phyloP scores from a whole-genome alignment of 1,140 invertebrate genomes.

The Drosophila sulfurigaster region DNA sequence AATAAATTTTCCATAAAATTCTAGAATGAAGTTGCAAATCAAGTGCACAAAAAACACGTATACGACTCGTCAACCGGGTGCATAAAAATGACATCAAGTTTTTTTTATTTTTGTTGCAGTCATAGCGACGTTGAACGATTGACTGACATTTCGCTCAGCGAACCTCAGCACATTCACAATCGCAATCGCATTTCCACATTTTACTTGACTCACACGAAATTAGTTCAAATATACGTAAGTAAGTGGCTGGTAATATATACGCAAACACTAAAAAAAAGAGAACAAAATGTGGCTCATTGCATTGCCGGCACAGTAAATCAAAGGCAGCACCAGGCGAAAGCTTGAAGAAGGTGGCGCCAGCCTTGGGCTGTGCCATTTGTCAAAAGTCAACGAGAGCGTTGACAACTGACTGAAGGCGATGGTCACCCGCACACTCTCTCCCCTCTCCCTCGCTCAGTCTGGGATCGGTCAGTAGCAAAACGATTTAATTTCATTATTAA shows the following conservation, averaged over 20 bases:
- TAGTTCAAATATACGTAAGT: conserved; percentile 52
- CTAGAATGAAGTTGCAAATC: background rate
- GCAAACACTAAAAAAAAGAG: background rate
- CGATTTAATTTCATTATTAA: conserved; percentile 83
- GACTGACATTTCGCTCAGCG: conserved; percentile 64
- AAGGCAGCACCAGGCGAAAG: conserved; percentile 34
- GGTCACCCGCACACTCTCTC: background rate
- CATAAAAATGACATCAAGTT: background rate
- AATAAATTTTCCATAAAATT: too few species aligned
- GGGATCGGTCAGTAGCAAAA: conserved; percentile 8
- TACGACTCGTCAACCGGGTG: conserved; percentile 13
- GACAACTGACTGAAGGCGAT: conserved; percentile 52
- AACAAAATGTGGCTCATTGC: conserved; percentile 61
- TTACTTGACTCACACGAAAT: conserved; percentile 47
- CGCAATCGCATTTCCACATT: conserved; percentile 12
- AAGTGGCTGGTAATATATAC: conserved; percentile 35
- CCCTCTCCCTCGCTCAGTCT: background rate
- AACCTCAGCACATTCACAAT: conserved; percentile 69
- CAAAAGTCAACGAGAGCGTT: conserved; percentile 79
- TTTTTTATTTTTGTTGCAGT: background rate
- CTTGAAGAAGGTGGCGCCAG: conserved; percentile 30
- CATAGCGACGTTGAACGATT: conserved; percentile 67
- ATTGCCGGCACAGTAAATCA: conserved; percentile 70
- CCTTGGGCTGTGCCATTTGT: conserved; percentile 64
- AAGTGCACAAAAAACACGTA: conserved; percentile 15